Base-by-base conservation (phyloP, 2,888 invertebrate species). In the Scaptomyza tumidula region DNA sequence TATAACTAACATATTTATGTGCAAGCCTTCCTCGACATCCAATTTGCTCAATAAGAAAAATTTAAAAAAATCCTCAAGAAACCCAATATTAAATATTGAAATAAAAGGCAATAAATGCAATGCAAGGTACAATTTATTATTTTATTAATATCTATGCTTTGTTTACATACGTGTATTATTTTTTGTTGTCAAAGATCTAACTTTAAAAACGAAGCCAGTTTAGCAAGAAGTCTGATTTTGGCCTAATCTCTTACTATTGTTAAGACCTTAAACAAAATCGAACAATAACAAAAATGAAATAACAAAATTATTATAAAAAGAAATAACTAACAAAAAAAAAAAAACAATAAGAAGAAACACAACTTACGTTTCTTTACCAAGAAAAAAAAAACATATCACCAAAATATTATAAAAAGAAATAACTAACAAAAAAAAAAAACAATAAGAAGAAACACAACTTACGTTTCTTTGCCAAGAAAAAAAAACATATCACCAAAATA, bases 11-110 rank as follows among this genome's bases (percentile, higher is more conserved):
- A 37, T 57, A 33, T 57, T 33, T 33, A 41, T 31, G 61, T 50
- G 64, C 53, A 59, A 56, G 16, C 16, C 48, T 37, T 37, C 37
- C 50, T 45, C 44, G 53, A 56, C 60, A 35, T 61, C 35, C 60
- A 48, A 41, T 71, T 78, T 81, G 83, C 83, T 84, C 81, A 83
- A 79, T 76, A 86, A 84, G 81, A 64, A 33, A 43, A 43, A 45
- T 81, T 81, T 81, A 81, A 75, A 80, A 80, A 55, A 86, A 84
- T 86, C 72, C 81, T 84, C 81, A 86, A 71, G 0, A 41, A 10
- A 6, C 0, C 2, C 4, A 9, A 1, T 60, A 37, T n/a, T 24
- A 3, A 3, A 2, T 10, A 24, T 31, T 57, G 0, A 10, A 43
- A 59, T 50, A 11, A 50, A 49, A 33, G 1, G 39, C 24, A n/a